Evolutionary conservation across 64 coral and sea anemone species (phyloP).

Genomic region (Pachyseris speciosa): DNA sequence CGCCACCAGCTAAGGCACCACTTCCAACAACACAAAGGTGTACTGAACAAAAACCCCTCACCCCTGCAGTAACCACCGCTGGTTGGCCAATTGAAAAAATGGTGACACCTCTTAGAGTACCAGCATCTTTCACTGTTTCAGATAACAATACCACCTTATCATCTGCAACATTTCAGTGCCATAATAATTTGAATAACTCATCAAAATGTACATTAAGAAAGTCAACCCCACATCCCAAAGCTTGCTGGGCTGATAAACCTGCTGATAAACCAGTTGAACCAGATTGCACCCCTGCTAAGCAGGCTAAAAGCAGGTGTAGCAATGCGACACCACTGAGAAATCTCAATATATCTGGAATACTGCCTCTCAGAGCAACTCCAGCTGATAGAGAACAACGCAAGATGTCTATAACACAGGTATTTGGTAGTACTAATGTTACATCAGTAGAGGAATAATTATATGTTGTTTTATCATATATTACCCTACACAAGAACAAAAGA

Average conservation of each 20-base stretch:
- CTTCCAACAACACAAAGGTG: not conserved
- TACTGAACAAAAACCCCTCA: not conserved
- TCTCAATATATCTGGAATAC: conserved; percentile 2
- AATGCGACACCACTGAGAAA: not conserved
- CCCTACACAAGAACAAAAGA: no score
- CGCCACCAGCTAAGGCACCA: not conserved
- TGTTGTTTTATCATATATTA: no score
- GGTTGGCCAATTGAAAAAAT: not conserved
- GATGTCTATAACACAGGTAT: not conserved
- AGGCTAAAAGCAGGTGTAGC: not conserved
- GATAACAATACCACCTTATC: not conserved
- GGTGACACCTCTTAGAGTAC: not conserved
- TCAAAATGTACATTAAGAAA: not conserved
- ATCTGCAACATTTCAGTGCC: not conserved
- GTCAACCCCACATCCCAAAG: not conserved
- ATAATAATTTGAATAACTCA: not conserved
- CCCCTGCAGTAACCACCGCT: not conserved
- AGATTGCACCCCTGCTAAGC: not conserved
- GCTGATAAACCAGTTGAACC: not conserved
- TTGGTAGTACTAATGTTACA: no score
- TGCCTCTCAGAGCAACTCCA: not conserved
- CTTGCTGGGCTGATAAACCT: conserved; percentile 6
- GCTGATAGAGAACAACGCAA: not conserved
- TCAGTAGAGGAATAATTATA: no score
- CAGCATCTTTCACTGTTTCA: not conserved